A percentile compares a stretch with the other conserved stretches of the same genome.
These are phyloP conservation scores for Sympetrum striolatum DNA, from an alignment of 2,888 invertebrate species.

Conservation along the genomic window DNA sequence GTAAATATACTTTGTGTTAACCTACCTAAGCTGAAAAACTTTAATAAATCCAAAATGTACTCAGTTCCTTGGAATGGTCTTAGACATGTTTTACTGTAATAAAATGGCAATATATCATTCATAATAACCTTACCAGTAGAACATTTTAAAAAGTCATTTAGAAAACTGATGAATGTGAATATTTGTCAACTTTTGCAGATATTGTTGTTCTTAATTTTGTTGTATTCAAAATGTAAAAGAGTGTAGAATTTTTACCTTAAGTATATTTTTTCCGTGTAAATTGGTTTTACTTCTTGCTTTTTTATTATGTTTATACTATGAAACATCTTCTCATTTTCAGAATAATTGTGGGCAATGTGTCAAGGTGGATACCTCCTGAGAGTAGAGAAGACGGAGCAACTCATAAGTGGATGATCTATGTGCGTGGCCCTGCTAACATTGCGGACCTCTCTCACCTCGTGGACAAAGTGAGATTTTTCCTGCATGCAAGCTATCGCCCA, in stretches of 20 bases:
- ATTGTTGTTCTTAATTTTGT: neutral
- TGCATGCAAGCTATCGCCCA: constrained; percentile 87
- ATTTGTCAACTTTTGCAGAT: neutral
- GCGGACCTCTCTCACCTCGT: constrained; percentile 70
- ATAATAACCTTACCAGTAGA: too few species aligned
- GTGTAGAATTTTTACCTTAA: too few species aligned
- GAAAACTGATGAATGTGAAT: neutral
- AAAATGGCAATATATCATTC: too few species aligned
- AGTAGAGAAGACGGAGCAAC: constrained; percentile 74
- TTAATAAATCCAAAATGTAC: too few species aligned
- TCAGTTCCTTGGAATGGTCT: too few species aligned
- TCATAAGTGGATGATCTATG: constrained; percentile 91
- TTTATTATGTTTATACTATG: neutral
- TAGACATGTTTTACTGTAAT: too few species aligned
- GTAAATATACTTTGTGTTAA: too few species aligned
- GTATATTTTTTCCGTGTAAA: too few species aligned
- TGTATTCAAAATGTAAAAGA: too few species aligned
- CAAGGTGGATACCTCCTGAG: constrained; percentile 79
- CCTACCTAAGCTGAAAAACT: too few species aligned
- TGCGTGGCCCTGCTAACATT: constrained; percentile 71
- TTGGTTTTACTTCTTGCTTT: neutral
- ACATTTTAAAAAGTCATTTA: neutral
- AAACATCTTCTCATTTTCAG: constrained; percentile 48
- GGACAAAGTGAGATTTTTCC: constrained; percentile 76
- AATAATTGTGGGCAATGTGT: constrained; percentile 74